phyloP scores from a whole-genome alignment of 2,113 vertebrate species.

The Erinaceus europaeus region DNA sequence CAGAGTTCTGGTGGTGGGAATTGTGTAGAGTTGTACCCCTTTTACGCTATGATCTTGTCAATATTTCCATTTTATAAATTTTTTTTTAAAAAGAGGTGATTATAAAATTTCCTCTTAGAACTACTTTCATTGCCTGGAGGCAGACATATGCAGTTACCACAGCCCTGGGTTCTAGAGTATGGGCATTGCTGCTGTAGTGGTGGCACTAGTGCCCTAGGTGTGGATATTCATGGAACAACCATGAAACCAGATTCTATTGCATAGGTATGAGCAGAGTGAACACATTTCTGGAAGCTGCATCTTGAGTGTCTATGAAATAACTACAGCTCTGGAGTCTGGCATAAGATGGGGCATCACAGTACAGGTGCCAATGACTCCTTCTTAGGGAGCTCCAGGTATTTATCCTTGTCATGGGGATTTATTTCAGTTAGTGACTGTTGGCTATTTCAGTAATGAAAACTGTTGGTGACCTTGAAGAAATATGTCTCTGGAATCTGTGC shows the following conservation, averaged over 20 bases:
- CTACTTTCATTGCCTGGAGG: not conserved
- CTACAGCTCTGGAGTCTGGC: not conserved
- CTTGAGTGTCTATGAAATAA: not conserved
- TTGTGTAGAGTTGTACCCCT: too few relatives aligned
- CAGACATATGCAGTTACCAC: not conserved
- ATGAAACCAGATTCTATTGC: not conserved
- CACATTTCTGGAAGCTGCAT: not conserved
- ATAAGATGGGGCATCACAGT: not conserved
- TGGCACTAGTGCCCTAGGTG: too few relatives aligned
- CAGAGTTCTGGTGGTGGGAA: too few relatives aligned
- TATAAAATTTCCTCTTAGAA: not conserved
- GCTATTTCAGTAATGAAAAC: not conserved
- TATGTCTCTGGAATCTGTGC: not conserved
- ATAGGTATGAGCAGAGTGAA: not conserved
- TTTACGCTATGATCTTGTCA: too few relatives aligned
- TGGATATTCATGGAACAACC: not conserved
- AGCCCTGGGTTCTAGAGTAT: not conserved
- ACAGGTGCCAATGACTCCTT: not conserved
- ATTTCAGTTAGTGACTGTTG: not conserved
- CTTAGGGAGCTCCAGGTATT: not conserved
- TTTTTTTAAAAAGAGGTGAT: not conserved
- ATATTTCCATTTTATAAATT: too few relatives aligned
- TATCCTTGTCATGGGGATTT: not conserved
- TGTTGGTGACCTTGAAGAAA: not conserved
- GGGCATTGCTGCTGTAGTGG: too few relatives aligned